Conservation (phyloP, 2,888 invertebrate genomes). For the Saturnia pavonia region DNA sequence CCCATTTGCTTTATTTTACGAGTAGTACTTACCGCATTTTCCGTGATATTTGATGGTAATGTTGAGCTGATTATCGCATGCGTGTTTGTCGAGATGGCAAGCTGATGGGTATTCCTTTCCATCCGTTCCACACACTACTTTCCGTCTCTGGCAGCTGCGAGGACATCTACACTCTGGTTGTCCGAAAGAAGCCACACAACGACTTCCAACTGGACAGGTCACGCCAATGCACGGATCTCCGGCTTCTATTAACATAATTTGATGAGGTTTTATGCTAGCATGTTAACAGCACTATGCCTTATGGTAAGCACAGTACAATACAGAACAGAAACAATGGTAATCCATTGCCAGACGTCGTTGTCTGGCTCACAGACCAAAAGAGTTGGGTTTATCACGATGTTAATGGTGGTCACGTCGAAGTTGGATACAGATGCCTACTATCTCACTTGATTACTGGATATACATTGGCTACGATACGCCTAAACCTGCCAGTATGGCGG, state of each 20-base stretch:
- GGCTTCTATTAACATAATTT: constrained; percentile 71
- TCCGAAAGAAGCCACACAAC: constrained; percentile 86
- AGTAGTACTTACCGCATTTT: constrained; percentile 88
- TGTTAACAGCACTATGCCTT: not conserved
- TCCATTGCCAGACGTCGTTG: no score
- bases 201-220: constrained; percentile 86
- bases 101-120: constrained; percentile 92
- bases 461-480: no score
- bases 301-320: not conserved
- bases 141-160: constrained; percentile 83
- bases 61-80: constrained; percentile 88
- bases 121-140: constrained; percentile 94
- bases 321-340: no score
- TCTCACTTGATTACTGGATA: no score
- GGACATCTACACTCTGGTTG: constrained; percentile 84
- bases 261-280: not conserved
- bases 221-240: constrained; percentile 87
- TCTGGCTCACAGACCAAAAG: no score
- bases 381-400: no score
- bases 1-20: not conserved
- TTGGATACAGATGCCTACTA: no score
- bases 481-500: no score
- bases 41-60: constrained; percentile 91
- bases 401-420: no score
- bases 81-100: constrained; percentile 91